Evolutionary conservation across 2,113 vertebrate genomes (phyloP).

Genomic region (Dipodomys merriami): DNA sequence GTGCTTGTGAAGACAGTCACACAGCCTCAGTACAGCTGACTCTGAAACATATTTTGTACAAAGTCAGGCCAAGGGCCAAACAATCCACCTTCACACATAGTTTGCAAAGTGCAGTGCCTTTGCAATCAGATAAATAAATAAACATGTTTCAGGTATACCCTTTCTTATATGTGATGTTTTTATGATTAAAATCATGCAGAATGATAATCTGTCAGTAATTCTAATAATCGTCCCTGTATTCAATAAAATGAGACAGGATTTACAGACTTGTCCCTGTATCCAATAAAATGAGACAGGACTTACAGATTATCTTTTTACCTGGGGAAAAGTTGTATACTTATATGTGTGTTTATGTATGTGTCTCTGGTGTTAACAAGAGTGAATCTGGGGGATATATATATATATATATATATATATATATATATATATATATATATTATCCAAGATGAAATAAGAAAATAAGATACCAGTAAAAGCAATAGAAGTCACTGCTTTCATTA

Average conservation of each 20-base stretch:
- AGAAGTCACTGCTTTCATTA: neutral
- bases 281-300: slow-evolving; percentile 4
- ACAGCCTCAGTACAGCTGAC: neutral
- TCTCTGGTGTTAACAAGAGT: neutral
- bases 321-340: neutral
- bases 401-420: too few relatives aligned
- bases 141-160: neutral
- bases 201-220: slow-evolving; percentile 20
- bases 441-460: neutral
- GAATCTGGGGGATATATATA: neutral
- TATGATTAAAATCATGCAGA: slow-evolving; percentile 16
- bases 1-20: slow-evolving; percentile 8
- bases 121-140: neutral
- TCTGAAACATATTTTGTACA: slow-evolving; percentile 22
- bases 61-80: neutral
- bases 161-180: neutral
- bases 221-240: neutral
- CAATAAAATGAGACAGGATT: slow-evolving; percentile 5
- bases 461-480: neutral
- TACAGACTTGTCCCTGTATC: neutral
- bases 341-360: neutral
- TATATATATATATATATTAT: neutral
- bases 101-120: neutral
- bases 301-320: neutral
- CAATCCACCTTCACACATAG: slow-evolving; percentile 6